Base-by-base conservation (phyloP, 2,888 invertebrate genomes). In the Lasioglossum calceatum region DNA sequence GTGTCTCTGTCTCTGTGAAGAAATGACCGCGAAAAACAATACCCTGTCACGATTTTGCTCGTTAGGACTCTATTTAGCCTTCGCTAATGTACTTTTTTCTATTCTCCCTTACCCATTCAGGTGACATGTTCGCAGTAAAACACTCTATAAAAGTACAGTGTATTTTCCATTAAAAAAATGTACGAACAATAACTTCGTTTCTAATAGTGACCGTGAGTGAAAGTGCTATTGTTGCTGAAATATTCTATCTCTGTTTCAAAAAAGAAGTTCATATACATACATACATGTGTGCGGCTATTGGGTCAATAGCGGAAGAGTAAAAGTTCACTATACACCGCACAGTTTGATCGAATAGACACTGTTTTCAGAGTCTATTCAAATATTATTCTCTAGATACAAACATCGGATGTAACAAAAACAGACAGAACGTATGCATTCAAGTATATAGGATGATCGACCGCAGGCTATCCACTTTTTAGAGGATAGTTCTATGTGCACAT, bases 11-110 rank as follows among this genome's bases (percentile, higher is more conserved):
- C 8, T 10, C 10, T 10, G 54, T 0, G 7, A 64, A 64, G 64
- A 32, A 64, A 64, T 12, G 16, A 16, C 32, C 27, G 32, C 5
- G 32, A 64, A 32, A 32, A 64, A 64, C 32, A 32, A 64, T 64
- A 32, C 32, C 64, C 64, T 16, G 64, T 16, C 64, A 64, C 32
- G 64, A 64, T 32, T 32, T 64, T 32, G 32, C 64, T 64, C 32
- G 64, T 64, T 64, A 32, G 32, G 16, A 32, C 32, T 64, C 32
- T 64, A 64, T 16, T 64, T 64, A 64, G 32, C 64, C 32, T 64
- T 64, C 64, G 64, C 16, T 64, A 64, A 64, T 64, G 64, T 32
- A 32, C 64, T 64, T 64, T 64, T 64, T 32, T 16, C 32, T 64
- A 64, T 64, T 64, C 16, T 32, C 2, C 64, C 16, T 32, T 64